Evolutionary conservation across 1,140 invertebrate species (phyloP), one percentile per base, ranked within the genome.

Genomic region (Triops cancriformis): DNA sequence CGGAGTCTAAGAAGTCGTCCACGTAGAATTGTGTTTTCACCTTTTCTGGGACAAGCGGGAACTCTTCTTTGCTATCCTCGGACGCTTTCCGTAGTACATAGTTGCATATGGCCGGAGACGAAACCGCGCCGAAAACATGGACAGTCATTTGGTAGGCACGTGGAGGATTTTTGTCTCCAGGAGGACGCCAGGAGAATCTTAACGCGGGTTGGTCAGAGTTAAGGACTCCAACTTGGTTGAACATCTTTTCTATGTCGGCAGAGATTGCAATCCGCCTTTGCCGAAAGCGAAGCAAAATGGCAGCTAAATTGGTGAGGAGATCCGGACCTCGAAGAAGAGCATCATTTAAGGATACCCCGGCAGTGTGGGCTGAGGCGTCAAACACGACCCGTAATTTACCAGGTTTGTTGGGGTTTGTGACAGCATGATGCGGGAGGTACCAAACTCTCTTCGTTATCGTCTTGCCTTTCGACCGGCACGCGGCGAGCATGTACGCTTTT

Each of bases 371-470:
- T 11, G 82, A 83, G 0, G 81, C 83, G 80, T 86, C 84, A 75
- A 84, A 85, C 4, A 86, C 84, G 12, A 83, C 79, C 0, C 85
- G 80, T 26, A 83, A 75, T 79, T 85, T 83, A 11, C 42, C 76
- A 0, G 79, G 78, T 43, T 77, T 80, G 11, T 79, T 75, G 1
- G 79, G 80, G 18, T 76, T 81, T n/a, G 81, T 10, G 0, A 87
- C 84, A 1, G 74, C 76, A 45, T 86, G 85, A 82, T 87, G 86
- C 1, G 86, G 84, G 10, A 87, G 82, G 84, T 87, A 83, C 82
- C 80, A 82, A 79, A 41, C 88, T 2, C 76, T 43, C 9, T 3
- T 28, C 42, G 11, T 23, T 73, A 7, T 23, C 27, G 28, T 37
- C 23, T 26, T n/a, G 72, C 73, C 43, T 31, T n/a, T 26, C 64